Evolutionary conservation across 2,797 vertebrate species (phyloP), one percentile per base, ranked within the genome.

Genomic region (Pachyuromys duprasi): DNA sequence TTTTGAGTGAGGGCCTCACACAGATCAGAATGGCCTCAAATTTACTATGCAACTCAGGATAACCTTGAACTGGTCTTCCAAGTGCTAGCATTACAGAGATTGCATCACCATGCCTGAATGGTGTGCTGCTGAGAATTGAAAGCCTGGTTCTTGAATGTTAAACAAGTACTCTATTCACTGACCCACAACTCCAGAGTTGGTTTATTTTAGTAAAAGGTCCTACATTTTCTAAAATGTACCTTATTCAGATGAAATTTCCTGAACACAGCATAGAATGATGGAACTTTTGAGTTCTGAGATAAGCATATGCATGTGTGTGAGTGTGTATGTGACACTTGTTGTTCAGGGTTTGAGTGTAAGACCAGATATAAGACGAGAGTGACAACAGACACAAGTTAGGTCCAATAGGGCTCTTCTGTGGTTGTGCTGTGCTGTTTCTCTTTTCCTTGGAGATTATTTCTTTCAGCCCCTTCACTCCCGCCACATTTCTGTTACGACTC

Each of bases 371-470:
- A 76, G 36, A 74, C 39, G 7, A 8, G 78, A 57, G 8, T 26
- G 5, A 36, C 12, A 90, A 7, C 7, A 72, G 2, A 69, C 8
- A 42, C 28, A 74, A 33, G 28, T 12, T 36, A 65, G 39, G n/a
- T 39, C 8, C 79, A 70, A 33, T 0, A 28, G 88, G 86, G 42
- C 24, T 55, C 0, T 5, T 93, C 5, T 75, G 83, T 18, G n/a
- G 6, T 31, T 53, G 0, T 65, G 9, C 57, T 80, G 49, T 6
- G 17, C 4, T 67, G 8, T 62, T 80, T 63, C 14, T 81, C 8
- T 94, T 89, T 80, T 26, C 26, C 20, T 92, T 82, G 17, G 31
- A 83, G 89, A 89, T 81, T 80, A 4, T 65, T 82, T 79, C 57
- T 94, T 4, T 28, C 13, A 87, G 86, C 4, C 0, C 6, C 55